phyloP scores from a whole-genome alignment of 2,113 vertebrate genomes.

The Phyllopteryx taeniolatus region DNA sequence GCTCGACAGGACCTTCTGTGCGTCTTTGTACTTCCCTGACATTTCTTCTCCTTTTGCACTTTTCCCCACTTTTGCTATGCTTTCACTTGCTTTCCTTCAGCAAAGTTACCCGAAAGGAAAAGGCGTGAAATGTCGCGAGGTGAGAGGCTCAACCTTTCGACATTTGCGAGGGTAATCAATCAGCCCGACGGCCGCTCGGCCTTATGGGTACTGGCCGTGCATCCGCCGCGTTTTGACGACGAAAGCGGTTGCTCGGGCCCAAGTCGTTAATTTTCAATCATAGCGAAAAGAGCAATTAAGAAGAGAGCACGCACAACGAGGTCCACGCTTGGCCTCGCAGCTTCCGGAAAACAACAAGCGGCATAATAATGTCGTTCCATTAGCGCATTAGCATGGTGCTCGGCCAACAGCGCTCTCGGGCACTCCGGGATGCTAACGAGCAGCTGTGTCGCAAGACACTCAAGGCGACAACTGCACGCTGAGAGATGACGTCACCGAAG shows the following conservation, averaged over 20 bases:
- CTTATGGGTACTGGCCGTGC: not conserved
- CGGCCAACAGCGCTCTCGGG: not conserved
- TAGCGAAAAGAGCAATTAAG: slow-evolving; percentile 46
- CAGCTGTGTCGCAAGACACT: not conserved
- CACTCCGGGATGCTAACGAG: not conserved
- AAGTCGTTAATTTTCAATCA: slow-evolving; percentile 35
- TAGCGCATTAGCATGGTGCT: not conserved
- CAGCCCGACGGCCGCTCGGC: slow-evolving; percentile 46
- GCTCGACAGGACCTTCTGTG: not conserved
- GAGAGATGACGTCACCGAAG: not conserved
- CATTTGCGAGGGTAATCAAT: slow-evolving; percentile 65
- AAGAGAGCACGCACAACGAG: slow-evolving; percentile 18
- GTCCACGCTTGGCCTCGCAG: slow-evolving; percentile 7
- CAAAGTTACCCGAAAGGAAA: slow-evolving; percentile 43
- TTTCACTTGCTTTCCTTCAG: slow-evolving; percentile 46
- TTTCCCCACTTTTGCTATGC: slow-evolving; percentile 33
- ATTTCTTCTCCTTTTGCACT: slow-evolving; percentile 53
- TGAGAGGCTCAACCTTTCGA: slow-evolving; percentile 65
- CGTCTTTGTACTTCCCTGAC: slow-evolving; percentile 29
- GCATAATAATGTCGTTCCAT: not conserved
- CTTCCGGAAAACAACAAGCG: not conserved
- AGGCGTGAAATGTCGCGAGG: slow-evolving; percentile 59
- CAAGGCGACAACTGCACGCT: not conserved
- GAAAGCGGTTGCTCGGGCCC: slow-evolving; percentile 10
- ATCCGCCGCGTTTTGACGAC: not conserved